phyloP scores from a whole-genome alignment of 2,113 vertebrate genomes.

The Zeus faber region DNA sequence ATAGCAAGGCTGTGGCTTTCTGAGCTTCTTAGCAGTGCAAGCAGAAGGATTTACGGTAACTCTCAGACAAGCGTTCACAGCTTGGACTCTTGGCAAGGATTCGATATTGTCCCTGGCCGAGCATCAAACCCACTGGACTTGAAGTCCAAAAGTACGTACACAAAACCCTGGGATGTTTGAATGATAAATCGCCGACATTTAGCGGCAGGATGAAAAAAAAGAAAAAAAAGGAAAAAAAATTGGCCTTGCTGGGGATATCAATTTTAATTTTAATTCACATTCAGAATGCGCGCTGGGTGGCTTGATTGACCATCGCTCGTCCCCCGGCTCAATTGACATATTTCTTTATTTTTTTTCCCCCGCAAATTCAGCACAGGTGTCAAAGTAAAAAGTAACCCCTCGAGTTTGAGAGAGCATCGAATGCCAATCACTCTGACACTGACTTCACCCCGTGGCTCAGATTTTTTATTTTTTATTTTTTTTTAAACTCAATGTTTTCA shows the following conservation, averaged over 20 bases:
- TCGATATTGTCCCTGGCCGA: slow-evolving; percentile 77
- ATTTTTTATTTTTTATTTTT: too few relatives aligned
- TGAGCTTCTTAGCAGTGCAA: slow-evolving; percentile 72
- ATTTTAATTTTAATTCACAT: slow-evolving; percentile 75
- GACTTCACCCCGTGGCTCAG: too few relatives aligned
- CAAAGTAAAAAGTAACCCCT: slow-evolving; percentile 39
- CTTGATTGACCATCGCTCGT: slow-evolving; percentile 63
- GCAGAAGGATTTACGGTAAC: slow-evolving; percentile 80
- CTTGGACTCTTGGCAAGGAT: slow-evolving; percentile 74
- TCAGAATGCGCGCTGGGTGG: slow-evolving; percentile 67
- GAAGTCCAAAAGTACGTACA: slow-evolving; percentile 79
- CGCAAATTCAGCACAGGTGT: slow-evolving; percentile 70
- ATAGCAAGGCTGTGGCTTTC: slow-evolving; percentile 72
- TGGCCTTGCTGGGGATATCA: slow-evolving; percentile 75
- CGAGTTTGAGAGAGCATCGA: slow-evolving; percentile 46
- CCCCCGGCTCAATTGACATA: slow-evolving; percentile 62
- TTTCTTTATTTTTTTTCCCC: slow-evolving; percentile 49
- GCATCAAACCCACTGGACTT: slow-evolving; percentile 76
- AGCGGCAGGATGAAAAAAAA: slow-evolving; percentile 71
- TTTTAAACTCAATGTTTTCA: too few relatives aligned
- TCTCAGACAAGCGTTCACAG: slow-evolving; percentile 81
- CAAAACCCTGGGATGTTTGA: slow-evolving; percentile 77
- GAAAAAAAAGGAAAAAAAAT: slow-evolving; percentile 73
- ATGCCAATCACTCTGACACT: slow-evolving; percentile 47
- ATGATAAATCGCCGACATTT: slow-evolving; percentile 80